phyloP scores from a whole-genome alignment of 2,888 invertebrate genomes.

The Synanthedon andrenaeformis region DNA sequence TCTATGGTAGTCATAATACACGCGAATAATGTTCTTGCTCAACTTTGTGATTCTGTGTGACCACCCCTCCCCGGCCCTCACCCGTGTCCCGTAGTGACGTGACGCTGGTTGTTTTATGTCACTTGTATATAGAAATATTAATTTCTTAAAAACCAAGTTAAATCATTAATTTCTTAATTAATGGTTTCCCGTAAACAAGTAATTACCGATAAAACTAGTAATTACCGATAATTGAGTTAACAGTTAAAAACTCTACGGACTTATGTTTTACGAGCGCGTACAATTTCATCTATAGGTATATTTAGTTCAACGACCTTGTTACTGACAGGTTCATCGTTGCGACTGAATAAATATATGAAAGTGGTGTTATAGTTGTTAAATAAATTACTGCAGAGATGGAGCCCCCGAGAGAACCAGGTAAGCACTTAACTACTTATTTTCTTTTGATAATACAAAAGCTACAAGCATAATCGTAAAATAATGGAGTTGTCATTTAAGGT shows the following conservation, averaged over 20 bases:
- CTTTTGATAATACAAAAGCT: background rate
- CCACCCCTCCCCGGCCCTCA: too few relatives aligned
- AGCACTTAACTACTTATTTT: slow-evolving; percentile 14
- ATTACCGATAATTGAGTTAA: background rate
- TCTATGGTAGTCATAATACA: background rate
- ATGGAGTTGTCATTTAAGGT: too few relatives aligned
- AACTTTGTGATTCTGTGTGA: background rate
- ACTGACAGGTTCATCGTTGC: slow-evolving; percentile 69
- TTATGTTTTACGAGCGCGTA: slow-evolving; percentile 29
- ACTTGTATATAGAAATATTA: slow-evolving; percentile 22
- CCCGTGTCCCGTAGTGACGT: slow-evolving; percentile 10
- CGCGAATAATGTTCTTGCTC: background rate
- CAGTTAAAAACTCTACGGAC: slow-evolving; percentile 14
- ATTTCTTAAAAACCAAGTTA: background rate
- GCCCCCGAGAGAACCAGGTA: slow-evolving; percentile 65
- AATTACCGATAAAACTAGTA: background rate
- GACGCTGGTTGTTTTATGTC: slow-evolving; percentile 30
- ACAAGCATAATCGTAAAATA: too few relatives aligned
- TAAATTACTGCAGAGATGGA: slow-evolving; percentile 52
- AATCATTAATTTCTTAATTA: background rate
- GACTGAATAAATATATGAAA: slow-evolving; percentile 61
- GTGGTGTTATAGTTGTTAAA: slow-evolving; percentile 46
- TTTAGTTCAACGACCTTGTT: slow-evolving; percentile 72
- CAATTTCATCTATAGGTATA: slow-evolving; percentile 59
- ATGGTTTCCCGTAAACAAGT: too few relatives aligned